phyloP scores from a whole-genome alignment of 2,113 vertebrate genomes.

The Cricetomys ansorgei region DNA sequence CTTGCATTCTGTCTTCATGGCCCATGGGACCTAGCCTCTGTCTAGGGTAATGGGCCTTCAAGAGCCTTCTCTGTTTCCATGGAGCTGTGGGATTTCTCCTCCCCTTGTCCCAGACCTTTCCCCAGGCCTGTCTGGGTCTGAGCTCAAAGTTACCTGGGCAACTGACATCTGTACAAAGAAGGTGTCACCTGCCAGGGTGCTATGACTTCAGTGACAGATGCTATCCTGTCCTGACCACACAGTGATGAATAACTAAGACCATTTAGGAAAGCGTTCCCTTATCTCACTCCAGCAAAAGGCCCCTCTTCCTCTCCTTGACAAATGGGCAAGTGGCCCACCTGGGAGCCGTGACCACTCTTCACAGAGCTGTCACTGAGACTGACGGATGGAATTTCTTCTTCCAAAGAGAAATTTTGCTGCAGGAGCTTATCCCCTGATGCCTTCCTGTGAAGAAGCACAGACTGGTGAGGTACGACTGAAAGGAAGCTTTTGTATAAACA shows the following conservation, averaged over 20 bases:
- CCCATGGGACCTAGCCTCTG: background rate
- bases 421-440: background rate
- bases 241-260: background rate
- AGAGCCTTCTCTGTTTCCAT: no score
- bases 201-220: background rate
- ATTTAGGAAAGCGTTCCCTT: background rate
- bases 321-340: background rate
- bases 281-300: conserved; percentile 34
- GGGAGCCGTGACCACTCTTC: background rate
- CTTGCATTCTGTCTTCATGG: background rate
- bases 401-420: background rate
- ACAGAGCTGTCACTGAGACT: background rate
- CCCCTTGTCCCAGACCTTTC: fast-evolving
- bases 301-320: conserved; percentile 47
- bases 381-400: background rate
- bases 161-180: background rate
- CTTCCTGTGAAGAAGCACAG: background rate
- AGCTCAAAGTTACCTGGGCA: background rate
- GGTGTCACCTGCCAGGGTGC: background rate
- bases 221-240: background rate
- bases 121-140: no score
- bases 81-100: background rate
- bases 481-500: background rate
- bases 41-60: fast-evolving
- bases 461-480: background rate